Evolutionary conservation across 2,113 vertebrate genomes (phyloP).

Genomic region (Atrichornis clamosus): DNA sequence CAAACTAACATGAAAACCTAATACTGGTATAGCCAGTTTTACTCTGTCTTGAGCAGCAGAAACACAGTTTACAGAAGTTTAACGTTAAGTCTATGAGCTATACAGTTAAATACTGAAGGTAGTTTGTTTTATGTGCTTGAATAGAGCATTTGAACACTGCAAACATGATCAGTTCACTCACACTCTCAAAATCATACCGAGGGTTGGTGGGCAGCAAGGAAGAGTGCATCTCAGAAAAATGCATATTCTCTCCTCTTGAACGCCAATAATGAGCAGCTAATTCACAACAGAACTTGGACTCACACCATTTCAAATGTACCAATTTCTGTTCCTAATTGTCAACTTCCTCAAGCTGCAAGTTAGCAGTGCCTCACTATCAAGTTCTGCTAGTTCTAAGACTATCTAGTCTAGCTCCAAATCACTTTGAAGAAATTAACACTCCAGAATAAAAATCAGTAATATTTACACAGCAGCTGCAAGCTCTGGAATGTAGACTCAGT

Average conservation of each 20-base stretch:
- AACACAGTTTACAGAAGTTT: neutral
- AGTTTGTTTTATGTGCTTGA: neutral
- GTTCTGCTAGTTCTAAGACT: neutral
- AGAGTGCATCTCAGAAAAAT: neutral
- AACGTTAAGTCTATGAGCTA: neutral
- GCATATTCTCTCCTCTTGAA: neutral
- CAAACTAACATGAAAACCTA: neutral
- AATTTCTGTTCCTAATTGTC: neutral
- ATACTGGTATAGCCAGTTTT: neutral
- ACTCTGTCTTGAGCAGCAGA: neutral
- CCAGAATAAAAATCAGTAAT: neutral
- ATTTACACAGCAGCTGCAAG: neutral
- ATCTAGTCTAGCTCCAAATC: neutral
- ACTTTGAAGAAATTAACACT: neutral
- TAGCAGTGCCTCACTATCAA: neutral
- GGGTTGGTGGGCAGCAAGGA: neutral
- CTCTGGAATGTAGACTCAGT: neutral
- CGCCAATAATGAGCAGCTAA: neutral
- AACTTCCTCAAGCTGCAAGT: neutral
- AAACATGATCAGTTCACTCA: neutral
- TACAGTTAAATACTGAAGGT: neutral
- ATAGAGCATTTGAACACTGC: neutral
- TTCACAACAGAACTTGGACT: neutral
- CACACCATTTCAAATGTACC: neutral
- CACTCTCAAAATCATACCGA: neutral